Evolutionary conservation across 2,797 vertebrate species (phyloP), one percentile per base, ranked within the genome.

Genomic region (Hipposideros larvatus): DNA sequence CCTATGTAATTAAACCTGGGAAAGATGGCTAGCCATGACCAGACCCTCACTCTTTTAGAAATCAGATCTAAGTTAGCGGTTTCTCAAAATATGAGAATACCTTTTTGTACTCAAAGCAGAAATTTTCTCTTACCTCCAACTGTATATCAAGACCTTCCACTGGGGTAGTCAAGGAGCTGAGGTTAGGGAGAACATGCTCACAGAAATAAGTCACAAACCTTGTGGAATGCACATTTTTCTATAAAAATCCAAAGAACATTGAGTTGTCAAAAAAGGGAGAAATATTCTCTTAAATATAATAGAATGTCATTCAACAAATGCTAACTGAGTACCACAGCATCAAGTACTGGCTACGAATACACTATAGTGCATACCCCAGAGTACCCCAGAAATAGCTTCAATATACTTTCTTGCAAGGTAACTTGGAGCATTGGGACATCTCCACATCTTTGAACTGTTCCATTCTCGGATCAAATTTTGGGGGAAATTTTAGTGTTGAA

Each of bases 191-290:
- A 95, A 99, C 99, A 2, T 99, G 99, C 97, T 99, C 99, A 98
- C 99, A 99, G 98, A 99, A 99, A 68, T 99, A 99, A 26, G 99
- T 99, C 73, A 99, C 99, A 97, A 99, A 99, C 86, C 99, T 99
- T 16, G 99, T 99, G 97, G 99, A 99, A 99, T 99, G 99, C 88
- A 99, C 99, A 95, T 99, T 99, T 99, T 99, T 99, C 99, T 99
- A 96, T 71, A 96, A 94, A 96, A 90, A 73, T 90, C 18, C 75
- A 96, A 97, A 63, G 21, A 92, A 46, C 18, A 59, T 0, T 3
- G 85, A 37, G 0, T 95, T 92, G 95, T 71, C 51, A 91, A 87
- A 90, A 57, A 66, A 79, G 31, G 73, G 21, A 78, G 28, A 65
- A 34, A 37, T n/a, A 68, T 4, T 26, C 1, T 74, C 26, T 95